A percentile compares a stretch with the other conserved stretches of the same genome.
These are phyloP conservation scores for Hydropsyche tenuis DNA, from an alignment of 1,140 invertebrate species.

Conservation along the genomic window DNA sequence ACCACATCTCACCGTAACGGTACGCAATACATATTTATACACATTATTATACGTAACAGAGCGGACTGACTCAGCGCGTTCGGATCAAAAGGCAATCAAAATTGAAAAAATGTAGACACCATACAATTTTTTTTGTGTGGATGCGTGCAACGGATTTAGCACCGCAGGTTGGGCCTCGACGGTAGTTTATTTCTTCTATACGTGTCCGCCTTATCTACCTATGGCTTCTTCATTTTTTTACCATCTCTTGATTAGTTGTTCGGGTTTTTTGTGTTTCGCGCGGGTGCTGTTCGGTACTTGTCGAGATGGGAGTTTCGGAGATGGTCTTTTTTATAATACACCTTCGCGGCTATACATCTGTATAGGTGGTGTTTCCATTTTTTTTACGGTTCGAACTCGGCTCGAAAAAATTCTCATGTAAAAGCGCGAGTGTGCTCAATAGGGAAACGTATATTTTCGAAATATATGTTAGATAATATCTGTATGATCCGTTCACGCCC, in stretches of 20 bases:
- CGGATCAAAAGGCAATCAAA: background rate
- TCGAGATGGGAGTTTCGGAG: constrained; percentile 24
- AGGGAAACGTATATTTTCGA: background rate
- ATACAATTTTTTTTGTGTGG: too few species aligned
- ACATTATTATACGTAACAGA: too few species aligned
- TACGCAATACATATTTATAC: too few species aligned
- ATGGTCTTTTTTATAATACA: background rate
- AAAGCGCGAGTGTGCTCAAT: background rate
- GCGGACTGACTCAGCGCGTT: constrained; percentile 7
- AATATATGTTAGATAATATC: too few species aligned
- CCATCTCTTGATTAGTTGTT: constrained; percentile 34
- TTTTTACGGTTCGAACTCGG: background rate
- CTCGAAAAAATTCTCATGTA: background rate
- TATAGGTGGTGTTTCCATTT: background rate
- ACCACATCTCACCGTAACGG: too few species aligned
- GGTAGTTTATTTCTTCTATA: constrained; percentile 35
- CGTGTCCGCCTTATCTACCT: constrained; percentile 32
- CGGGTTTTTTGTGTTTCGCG: constrained; percentile 36
- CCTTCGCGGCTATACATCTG: background rate
- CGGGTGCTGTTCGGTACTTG: constrained; percentile 32
- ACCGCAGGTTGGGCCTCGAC: background rate
- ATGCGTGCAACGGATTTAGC: constrained; percentile 5
- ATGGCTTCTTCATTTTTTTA: constrained; percentile 38
- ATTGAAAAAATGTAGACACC: background rate
- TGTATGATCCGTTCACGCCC: background rate